phyloP scores from a whole-genome alignment of 2,113 vertebrate genomes.

The Alosa alosa region DNA sequence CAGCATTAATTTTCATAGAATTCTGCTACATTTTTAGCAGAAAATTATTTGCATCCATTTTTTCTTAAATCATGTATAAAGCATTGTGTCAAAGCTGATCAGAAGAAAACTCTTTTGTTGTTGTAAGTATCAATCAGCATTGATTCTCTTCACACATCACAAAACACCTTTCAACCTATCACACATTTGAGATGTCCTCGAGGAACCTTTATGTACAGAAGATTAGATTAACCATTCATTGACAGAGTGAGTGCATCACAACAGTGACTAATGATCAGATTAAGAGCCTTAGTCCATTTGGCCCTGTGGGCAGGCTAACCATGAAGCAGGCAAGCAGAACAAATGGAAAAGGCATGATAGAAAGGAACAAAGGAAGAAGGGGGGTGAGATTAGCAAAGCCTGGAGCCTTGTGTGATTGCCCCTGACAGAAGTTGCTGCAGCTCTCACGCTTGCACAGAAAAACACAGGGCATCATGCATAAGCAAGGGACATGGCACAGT shows the following conservation, averaged over 20 bases:
- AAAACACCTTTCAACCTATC: neutral
- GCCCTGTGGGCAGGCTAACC: neutral
- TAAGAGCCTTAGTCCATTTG: slow-evolving; percentile 7
- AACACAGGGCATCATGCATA: neutral
- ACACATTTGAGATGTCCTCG: neutral
- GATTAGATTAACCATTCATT: neutral
- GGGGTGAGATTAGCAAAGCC: slow-evolving; percentile 33
- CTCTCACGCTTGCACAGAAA: slow-evolving; percentile 35
- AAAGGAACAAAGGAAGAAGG: slow-evolving; percentile 41
- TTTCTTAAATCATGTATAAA: neutral
- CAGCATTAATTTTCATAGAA: no score
- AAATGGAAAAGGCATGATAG: slow-evolving; percentile 38
- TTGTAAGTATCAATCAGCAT: neutral
- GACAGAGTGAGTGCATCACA: neutral
- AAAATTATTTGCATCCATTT: neutral
- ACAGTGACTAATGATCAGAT: neutral
- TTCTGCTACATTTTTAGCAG: no score
- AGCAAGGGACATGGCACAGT: neutral
- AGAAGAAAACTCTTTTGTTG: neutral
- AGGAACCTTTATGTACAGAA: neutral
- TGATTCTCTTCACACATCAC: neutral
- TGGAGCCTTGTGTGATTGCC: slow-evolving; percentile 44
- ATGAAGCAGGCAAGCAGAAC: slow-evolving; percentile 32
- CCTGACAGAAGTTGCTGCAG: slow-evolving; percentile 32
- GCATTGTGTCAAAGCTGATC: neutral